These are phyloP conservation scores for Rattus rattus DNA, from an alignment of 2,113 vertebrate genomes.

Conservation along the genomic window DNA sequence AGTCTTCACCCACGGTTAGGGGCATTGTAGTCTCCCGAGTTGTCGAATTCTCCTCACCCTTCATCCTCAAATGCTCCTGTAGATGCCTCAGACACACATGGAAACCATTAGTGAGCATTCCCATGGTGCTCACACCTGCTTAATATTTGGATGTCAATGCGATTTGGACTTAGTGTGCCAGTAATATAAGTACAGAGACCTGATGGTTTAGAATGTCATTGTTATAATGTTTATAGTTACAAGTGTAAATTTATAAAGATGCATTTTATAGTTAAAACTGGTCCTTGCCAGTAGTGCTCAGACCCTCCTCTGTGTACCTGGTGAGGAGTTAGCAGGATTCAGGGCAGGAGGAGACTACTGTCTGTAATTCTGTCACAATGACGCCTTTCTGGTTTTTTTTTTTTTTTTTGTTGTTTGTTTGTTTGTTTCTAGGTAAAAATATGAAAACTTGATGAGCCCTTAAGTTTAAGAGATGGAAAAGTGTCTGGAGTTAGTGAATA, in stretches of 20 bases:
- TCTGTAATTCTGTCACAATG: rapidly evolving
- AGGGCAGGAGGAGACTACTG: neutral
- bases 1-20: neutral
- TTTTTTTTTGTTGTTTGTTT: neutral
- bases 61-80: neutral
- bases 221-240: neutral
- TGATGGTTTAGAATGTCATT: neutral
- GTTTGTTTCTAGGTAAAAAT: neutral
- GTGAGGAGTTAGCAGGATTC: neutral
- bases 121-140: neutral
- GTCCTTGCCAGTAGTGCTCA: neutral
- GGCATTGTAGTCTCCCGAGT: neutral
- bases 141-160: neutral
- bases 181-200: neutral
- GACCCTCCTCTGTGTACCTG: neutral
- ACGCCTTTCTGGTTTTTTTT: neutral
- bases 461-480: neutral
- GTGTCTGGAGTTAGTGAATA: neutral
- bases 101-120: neutral
- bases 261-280: neutral
- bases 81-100: neutral
- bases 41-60: neutral
- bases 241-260: neutral
- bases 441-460: slow-evolving; percentile 7
- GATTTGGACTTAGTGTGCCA: neutral